Base-by-base conservation (phyloP, 2,888 invertebrate species). In the Trypoxylon attenuatum region DNA sequence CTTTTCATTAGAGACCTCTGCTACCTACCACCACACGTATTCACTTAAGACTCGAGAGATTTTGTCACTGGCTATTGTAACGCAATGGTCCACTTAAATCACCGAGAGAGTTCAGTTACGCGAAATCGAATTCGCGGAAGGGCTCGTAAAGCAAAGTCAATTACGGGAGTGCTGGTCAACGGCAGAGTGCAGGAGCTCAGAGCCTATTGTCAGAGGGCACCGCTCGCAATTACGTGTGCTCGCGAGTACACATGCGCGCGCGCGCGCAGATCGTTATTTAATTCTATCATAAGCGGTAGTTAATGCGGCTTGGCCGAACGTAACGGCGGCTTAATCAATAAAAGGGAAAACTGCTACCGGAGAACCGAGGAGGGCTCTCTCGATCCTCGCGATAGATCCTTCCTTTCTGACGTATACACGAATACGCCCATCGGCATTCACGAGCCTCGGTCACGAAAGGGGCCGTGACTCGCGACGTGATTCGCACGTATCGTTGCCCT, bases 401-500 rank as follows among this genome's bases (percentile, higher is more conserved):
- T 64, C 58, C 62, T 67, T 63, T 64, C 76, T 70, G 70, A 61
- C 63, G 57, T 76, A 65, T 51, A 79, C 79, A 80, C 80, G 81
- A 82, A 76, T 79, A 80, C 81, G 78, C 80, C 80, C 81, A 80
- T 78, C 79, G 81, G 81, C 80, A 79, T 75, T 81, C 81, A 81
- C 81, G 81, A 81, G 80, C 79, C 70, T 73, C 78, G 79, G 81
- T 81, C 82, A 81, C 81, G 81, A 81, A 80, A 79, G 78, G 73
- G 76, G 78, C 77, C 79, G 71, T 69, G 78, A 74, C 78, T 78
- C 69, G 77, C 77, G 79, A 78, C 81, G 79, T 82, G 79, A 81
- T 81, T 81, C 81, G 81, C 81, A 78, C 81, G 79, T 80, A 81
- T 79, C 81, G 77, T 73, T 76, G 71, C 74, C 77, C 76, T 71